Evolutionary conservation across 1,140 invertebrate species (phyloP), one percentile per base, ranked within the genome.

Genomic region (Battus philenor): DNA sequence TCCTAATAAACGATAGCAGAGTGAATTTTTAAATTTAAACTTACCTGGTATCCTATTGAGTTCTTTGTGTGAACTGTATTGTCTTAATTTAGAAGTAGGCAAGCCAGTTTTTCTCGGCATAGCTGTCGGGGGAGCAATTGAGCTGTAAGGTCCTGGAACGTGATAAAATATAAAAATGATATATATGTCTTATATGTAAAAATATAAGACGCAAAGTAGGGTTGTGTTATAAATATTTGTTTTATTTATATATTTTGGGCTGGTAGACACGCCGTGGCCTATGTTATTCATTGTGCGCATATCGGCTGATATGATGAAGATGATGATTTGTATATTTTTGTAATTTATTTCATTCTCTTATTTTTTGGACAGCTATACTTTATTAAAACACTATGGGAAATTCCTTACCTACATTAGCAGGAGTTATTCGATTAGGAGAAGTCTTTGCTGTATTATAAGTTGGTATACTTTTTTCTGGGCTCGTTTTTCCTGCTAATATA

Each of bases 11-110:
- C n/a, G n/a, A n/a, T n/a, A n/a, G n/a, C n/a, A n/a, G n/a, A 46
- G 44, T 34, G 26, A 9, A 16, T 47, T 15, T 36, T 18, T 7
- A 43, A 44, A 29, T 44, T 13, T 29, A n/a, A 41, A 49, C 63
- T 65, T 47, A 84, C 83, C 77, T n/a, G 83, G 79, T 69, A 87
- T 84, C 47, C 77, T 73, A 56, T 78, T 79, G 6, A 87, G 70
- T 57, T 87, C 86, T 45, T 76, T 82, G 52, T 87, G 86, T 9
- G 86, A 87, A 47, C 86, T 87, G 50, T 87, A 87, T 45, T 87
- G 86, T 39, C 86, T 67, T 9, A 87, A 52, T 56, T 87, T 87
- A 9, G 84, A 86, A 0, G 83, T 83, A 0, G 83, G 83, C 32
- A 87, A 57, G 34, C 63, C 59, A 0, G 78, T 76, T 43, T 74